Evolutionary conservation across 2,113 vertebrate species (phyloP).

Genomic region (Trematomus loennbergii): DNA sequence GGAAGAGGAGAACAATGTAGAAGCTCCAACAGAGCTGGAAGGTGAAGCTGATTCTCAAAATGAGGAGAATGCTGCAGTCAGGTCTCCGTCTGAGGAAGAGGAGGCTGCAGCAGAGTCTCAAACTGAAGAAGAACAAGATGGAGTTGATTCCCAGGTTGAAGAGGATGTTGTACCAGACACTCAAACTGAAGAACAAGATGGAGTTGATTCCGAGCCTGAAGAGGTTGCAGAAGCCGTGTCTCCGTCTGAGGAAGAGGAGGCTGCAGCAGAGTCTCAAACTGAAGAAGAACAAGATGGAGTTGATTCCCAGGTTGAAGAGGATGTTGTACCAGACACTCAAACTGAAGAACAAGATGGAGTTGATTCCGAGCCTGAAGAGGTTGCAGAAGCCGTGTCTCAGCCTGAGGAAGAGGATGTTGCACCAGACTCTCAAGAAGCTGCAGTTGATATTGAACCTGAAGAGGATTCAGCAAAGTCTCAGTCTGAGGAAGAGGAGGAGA

Average conservation of each 20-base stretch:
- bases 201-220: neutral
- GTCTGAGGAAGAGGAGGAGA: conserved; percentile 1
- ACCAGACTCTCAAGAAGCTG: conserved; percentile 18
- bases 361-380: neutral
- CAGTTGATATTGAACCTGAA: neutral
- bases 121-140: conserved; percentile 1
- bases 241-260: neutral
- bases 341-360: neutral
- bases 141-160: neutral
- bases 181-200: neutral
- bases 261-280: neutral
- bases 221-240: neutral
- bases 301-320: neutral
- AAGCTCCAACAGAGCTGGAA: conserved; percentile 24
- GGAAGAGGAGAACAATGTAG: neutral
- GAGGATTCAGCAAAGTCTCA: neutral
- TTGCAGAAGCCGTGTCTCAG: neutral
- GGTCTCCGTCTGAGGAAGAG: neutral
- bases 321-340: neutral
- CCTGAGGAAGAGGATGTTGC: neutral
- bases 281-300: neutral
- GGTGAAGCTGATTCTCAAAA: neutral
- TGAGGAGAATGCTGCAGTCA: neutral
- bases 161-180: neutral
- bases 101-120: neutral